Evolutionary conservation across 2,113 vertebrate genomes (phyloP).

Genomic region (Nothocercus nigrocapillus): DNA sequence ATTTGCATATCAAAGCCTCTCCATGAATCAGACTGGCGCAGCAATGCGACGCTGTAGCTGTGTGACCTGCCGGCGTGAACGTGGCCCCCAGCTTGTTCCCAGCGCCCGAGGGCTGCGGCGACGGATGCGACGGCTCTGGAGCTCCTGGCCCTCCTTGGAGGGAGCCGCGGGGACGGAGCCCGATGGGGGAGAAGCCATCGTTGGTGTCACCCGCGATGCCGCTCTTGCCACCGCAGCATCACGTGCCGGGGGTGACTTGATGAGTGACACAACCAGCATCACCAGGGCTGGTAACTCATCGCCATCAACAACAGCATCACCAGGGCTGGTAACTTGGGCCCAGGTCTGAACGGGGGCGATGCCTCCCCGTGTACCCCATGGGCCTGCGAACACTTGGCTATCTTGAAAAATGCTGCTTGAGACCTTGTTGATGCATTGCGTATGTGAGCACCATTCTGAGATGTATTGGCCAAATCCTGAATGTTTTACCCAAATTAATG

Average conservation of each 20-base stretch:
- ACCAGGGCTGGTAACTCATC: accelerated
- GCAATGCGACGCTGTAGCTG: neutral
- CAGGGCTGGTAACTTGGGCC: neutral
- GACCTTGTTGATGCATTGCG: neutral
- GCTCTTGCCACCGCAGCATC: too few species aligned
- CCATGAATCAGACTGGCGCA: conserved; percentile 12
- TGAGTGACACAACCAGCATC: accelerated
- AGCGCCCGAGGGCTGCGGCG: accelerated
- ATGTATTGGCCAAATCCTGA: neutral
- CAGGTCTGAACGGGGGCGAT: accelerated
- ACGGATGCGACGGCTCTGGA: accelerated
- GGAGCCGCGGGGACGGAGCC: neutral
- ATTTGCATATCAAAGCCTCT: conserved; percentile 47
- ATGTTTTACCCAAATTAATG: neutral
- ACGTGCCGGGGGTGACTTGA: accelerated
- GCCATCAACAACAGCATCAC: too few species aligned
- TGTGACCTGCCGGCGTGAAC: neutral
- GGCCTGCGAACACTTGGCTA: neutral
- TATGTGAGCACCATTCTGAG: neutral
- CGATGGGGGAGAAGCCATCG: neutral
- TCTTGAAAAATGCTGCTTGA: too few species aligned
- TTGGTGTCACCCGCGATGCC: too few species aligned
- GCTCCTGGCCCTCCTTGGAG: neutral
- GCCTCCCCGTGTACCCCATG: accelerated
- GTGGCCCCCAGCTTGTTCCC: accelerated